Base-by-base conservation (phyloP, 1,140 invertebrate genomes). In the Alviniconcha marisindica region DNA sequence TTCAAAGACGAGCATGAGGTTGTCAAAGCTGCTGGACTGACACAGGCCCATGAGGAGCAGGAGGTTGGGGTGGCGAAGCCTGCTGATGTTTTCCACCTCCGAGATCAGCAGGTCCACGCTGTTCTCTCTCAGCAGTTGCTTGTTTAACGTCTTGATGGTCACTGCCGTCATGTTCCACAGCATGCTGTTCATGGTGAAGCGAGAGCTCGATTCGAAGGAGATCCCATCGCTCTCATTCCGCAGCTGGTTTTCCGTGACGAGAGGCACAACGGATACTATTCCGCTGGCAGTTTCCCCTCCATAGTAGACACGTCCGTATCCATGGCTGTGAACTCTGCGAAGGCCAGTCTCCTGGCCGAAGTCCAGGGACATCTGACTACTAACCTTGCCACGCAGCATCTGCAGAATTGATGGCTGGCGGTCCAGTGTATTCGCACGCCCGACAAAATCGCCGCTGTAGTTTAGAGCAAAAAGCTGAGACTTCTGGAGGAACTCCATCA, bases 31-130 rank as follows among this genome's bases (percentile, higher is more conserved):
- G 18, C 90, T 87, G 28, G 90, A 90, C 69, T 93, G 92, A 87
- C 92, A 93, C 18, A 93, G 87, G 14, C 91, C 93, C 92, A 94
- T 92, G 54, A 94, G 84, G 73, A 93, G 84, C 40, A 94, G 83
- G 48, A 94, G 87, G 79, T 90, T 89, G 2, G 93, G 93, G 86
- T 93, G 93, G 44, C 90, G 84, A 2, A 94, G 84, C 63, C 91
- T 91, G 12, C 92, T 91, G 73, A 91, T 84, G 82, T 83, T 85
- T 24, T 93, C 91, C 31, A 91, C 82, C 83, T 94, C 94, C 38
- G 87, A 85, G 73, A 94, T 93, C 3, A 94, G 88, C n/a, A 93
- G 85, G 85, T 94, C 93, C 12, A 91, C 84, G n/a, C 87, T 87
- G 33, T 88, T 89, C 36, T 89, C 89, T 38, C 82, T 33, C 31